Base-by-base conservation (phyloP, 2,888 invertebrate genomes). In the Drosophila siamana region DNA sequence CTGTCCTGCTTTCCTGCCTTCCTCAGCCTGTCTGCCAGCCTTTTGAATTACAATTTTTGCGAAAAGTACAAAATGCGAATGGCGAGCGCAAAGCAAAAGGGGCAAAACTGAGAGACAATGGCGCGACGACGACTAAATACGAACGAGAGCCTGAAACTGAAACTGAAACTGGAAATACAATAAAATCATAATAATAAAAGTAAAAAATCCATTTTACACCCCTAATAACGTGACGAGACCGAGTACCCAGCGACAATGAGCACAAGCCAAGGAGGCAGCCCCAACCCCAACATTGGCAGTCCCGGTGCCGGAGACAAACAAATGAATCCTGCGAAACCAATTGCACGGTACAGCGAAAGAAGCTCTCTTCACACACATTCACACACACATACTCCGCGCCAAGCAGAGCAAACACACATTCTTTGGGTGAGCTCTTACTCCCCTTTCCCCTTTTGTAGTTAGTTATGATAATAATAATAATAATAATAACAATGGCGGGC, bases 141-240 rank as follows among this genome's bases (percentile, higher is more conserved):
- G 80, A 57, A 33, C 54, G 59, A 68, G 47, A 38, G 36, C 13
- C 65, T 69, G 66, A 40, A 81, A 75, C 67, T 69, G 67, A n/a
- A n/a, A n/a, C n/a, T 69, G 67, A 72, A 81, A 82, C 79, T 85
- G 80, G 76, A 82, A 86, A 86, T 88, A 84, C 80, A 86, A 85
- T 88, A 88, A 86, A 86, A 86, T 86, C 83, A 85, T 87, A 88
- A 87, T 83, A 88, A 88, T 86, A 86, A 83, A 89, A 89, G 85
- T 86, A 86, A 87, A 80, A 89, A 89, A 78, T 83, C 85, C 86
- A 85, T 88, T 88, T 89, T 88, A 88, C 88, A 88, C 88, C 88
- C 88, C 86, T 88, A 88, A 89, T 88, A 88, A 79, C 74, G 52
- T 13, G 63, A 43, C 57, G 36, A 38, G 33, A 33, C 52, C 52